Conservation (phyloP, 2,797 vertebrate species). For the Melanotaenia pygmaea region DNA sequence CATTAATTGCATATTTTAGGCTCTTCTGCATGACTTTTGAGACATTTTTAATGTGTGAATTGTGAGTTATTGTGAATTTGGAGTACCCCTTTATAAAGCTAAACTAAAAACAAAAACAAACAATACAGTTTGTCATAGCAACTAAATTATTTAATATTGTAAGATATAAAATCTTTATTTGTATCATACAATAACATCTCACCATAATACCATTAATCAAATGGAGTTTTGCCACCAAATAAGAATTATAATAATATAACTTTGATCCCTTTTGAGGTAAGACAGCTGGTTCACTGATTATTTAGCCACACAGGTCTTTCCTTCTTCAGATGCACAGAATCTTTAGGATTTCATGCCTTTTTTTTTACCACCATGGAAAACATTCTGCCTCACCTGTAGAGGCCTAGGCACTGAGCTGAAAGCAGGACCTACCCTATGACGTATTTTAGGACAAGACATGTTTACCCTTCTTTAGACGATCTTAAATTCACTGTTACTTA, state of each 20-base stretch:
- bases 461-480: conserved; percentile 13
- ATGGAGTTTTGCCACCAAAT: conserved; percentile 68
- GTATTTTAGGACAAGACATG: conserved; percentile 45
- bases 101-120: not conserved
- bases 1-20: not conserved
- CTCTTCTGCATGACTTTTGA: not conserved
- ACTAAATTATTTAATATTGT: conserved; percentile 76
- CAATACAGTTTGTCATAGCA: conserved; percentile 62
- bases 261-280: conserved; percentile 76
- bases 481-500: conserved; percentile 26
- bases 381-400: conserved; percentile 56
- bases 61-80: not conserved
- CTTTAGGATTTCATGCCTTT: conserved; percentile 13
- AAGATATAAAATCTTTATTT: conserved; percentile 82
- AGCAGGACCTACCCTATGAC: conserved; percentile 53
- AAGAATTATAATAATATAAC: conserved; percentile 63
- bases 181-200: conserved; percentile 79
- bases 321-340: conserved; percentile 34
- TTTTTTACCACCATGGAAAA: conserved; percentile 30
- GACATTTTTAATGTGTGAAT: not conserved
- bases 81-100: not conserved
- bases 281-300: conserved; percentile 66
- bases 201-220: conserved; percentile 66
- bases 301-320: conserved; percentile 60
- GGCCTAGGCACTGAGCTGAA: conserved; percentile 64